These are phyloP conservation scores for Empidonax alnorum DNA, from an alignment of 2,113 vertebrate genomes.

Conservation along the genomic window DNA sequence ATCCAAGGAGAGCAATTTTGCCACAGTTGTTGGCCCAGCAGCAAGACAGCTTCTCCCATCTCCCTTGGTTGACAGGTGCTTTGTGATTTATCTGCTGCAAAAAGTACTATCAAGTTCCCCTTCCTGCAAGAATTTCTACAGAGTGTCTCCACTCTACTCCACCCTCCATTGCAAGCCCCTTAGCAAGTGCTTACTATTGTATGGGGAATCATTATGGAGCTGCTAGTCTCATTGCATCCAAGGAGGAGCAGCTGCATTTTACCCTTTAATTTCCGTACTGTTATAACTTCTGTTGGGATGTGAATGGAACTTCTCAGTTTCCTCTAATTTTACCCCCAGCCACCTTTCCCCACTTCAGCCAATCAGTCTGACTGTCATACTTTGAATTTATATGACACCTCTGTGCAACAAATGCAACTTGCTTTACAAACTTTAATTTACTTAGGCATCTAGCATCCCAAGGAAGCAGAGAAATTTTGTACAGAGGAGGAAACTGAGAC, in stretches of 20 bases:
- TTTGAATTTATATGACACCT: conserved; percentile 4
- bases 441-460: not conserved
- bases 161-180: not conserved
- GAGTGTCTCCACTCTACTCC: not conserved
- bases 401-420: conserved; percentile 20
- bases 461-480: not conserved
- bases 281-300: not conserved
- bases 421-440: conserved; percentile 33
- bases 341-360: not conserved
- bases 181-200: not conserved
- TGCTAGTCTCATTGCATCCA: not conserved
- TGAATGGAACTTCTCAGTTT: not conserved
- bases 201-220: not conserved
- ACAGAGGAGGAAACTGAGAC: not conserved
- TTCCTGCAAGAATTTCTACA: not conserved
- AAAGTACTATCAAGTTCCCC: not conserved
- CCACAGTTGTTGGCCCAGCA: not conserved
- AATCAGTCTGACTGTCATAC: conserved; percentile 23
- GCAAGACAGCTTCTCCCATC: not conserved
- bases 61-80: not conserved
- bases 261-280: not conserved
- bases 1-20: not conserved
- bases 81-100: not conserved
- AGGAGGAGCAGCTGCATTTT: not conserved
- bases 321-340: not conserved